These are phyloP conservation scores for Habroteleia sp. DNA, from an alignment of 2,888 invertebrate species.

Conservation along the genomic window DNA sequence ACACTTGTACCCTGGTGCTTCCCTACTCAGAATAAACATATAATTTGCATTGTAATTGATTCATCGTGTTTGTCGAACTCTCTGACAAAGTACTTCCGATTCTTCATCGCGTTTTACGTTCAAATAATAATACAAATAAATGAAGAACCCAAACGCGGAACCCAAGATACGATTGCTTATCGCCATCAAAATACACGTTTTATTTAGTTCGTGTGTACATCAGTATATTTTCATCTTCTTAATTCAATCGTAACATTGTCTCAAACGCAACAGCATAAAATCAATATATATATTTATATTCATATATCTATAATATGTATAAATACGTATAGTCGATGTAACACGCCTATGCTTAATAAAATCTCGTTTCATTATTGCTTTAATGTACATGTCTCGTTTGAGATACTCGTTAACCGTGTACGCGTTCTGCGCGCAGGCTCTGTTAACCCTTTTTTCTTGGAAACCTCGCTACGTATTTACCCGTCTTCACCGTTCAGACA, in stretches of 20 bases:
- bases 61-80: slow-evolving; percentile 26
- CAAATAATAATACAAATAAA: slow-evolving; percentile 5
- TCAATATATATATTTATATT: slow-evolving; percentile 65
- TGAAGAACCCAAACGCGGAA: slow-evolving; percentile 21
- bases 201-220: slow-evolving; percentile 64
- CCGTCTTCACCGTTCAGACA: slow-evolving; percentile 28
- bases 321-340: slow-evolving; percentile 61
- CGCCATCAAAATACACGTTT: slow-evolving; percentile 61
- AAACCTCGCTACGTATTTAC: slow-evolving; percentile 30
- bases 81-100: slow-evolving; percentile 13
- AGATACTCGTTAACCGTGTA: slow-evolving; percentile 54
- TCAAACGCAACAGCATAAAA: slow-evolving; percentile 77
- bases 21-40: slow-evolving; percentile 49
- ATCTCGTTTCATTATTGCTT: slow-evolving; percentile 69
- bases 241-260: slow-evolving; percentile 76
- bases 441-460: slow-evolving; percentile 29
- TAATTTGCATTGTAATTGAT: slow-evolving; percentile 53
- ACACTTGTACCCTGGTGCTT: slow-evolving; percentile 23
- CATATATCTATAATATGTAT: slow-evolving; percentile 61
- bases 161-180: slow-evolving; percentile 17
- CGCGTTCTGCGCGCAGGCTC: slow-evolving; percentile 31
- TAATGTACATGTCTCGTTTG: slow-evolving; percentile 66
- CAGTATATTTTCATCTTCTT: slow-evolving; percentile 67
- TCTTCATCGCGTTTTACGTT: slow-evolving; percentile 4
- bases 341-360: slow-evolving; percentile 57